Evolutionary conservation across 1,140 invertebrate species (phyloP).

Genomic region (Drosophila simulans): DNA sequence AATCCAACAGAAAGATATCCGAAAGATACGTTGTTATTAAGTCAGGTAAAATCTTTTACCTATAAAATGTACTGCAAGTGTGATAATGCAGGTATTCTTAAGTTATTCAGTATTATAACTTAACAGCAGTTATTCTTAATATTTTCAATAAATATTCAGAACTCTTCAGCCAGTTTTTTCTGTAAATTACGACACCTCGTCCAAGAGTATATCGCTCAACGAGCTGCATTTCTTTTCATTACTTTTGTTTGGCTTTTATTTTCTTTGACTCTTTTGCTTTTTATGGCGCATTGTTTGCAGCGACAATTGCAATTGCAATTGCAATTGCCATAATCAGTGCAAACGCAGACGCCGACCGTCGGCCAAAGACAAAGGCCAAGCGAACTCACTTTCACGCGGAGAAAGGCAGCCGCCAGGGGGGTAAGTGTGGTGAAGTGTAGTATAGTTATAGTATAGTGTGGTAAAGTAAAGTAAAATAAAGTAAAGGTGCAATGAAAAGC

Average conservation of each 20-base stretch:
- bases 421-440: neutral
- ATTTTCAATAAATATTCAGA: neutral
- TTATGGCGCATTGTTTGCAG: constrained; percentile 72
- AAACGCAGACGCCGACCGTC: constrained; percentile 52
- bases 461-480: neutral
- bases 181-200: neutral
- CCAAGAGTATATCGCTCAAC: constrained; percentile 6
- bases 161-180: neutral
- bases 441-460: neutral
- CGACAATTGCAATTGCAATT: constrained; percentile 57
- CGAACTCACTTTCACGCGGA: constrained; percentile 51
- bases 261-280: constrained; percentile 48
- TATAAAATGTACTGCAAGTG: too few relatives aligned
- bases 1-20: neutral
- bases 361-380: constrained; percentile 64
- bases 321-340: constrained; percentile 81
- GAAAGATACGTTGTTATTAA: too few relatives aligned
- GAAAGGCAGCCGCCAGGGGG: neutral
- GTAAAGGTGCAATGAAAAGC: constrained; percentile 53
- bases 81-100: too few relatives aligned
- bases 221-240: constrained; percentile 67
- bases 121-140: too few relatives aligned
- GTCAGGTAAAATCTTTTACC: too few relatives aligned
- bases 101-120: too few relatives aligned
- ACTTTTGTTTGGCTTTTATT: constrained; percentile 65